Base-by-base conservation (phyloP, 2,888 invertebrate genomes). In the Leptinotarsa peninsularis region DNA sequence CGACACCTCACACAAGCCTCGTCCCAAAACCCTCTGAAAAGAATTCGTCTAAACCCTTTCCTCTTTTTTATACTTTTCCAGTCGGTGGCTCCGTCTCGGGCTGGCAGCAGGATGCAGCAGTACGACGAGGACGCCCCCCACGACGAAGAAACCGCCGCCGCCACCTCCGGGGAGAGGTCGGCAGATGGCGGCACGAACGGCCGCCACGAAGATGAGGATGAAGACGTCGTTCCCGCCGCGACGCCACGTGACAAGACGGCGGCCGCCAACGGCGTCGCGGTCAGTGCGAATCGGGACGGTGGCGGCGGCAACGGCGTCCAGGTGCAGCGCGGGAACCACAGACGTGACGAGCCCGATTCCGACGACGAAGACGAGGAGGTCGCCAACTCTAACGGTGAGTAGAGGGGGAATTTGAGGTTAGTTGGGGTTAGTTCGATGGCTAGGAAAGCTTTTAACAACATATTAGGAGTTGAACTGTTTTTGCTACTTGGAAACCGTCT, bases 161-260 rank as follows among this genome's bases (percentile, higher is more conserved):
- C 68, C 15, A 27, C 27, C 33, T 84, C 83, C 73, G 84, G 80
- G 43, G 43, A 43, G 43, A 43, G 82, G 74, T 76, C 82, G 33
- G 76, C 81, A 81, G 83, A 85, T 79, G 83, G 89, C 83, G 84
- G 89, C 88, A 88, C 89, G 88, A 81, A 80, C 81, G 83, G 83
- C 79, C 81, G 88, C 82, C 84, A 89, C 88, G 78, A 87, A 89
- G 80, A 90, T 89, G 85, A 89, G 88, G 84, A 83, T 79, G 83
- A 78, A 79, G 81, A 82, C 74, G 80, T 81, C 78, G 79, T 78
- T 17, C 67, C 56, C 21, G 71, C 67, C 66, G 71, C 78, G 81
- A 80, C 77, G 81, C 78, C 75, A 73, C 81, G 74, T 21, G 49
- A 54, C 70, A 67, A 63, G 78, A 73, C 67, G 75, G 67, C 52